Evolutionary conservation across 2,888 invertebrate genomes (phyloP).

Genomic region (Halocaridina rubra): DNA sequence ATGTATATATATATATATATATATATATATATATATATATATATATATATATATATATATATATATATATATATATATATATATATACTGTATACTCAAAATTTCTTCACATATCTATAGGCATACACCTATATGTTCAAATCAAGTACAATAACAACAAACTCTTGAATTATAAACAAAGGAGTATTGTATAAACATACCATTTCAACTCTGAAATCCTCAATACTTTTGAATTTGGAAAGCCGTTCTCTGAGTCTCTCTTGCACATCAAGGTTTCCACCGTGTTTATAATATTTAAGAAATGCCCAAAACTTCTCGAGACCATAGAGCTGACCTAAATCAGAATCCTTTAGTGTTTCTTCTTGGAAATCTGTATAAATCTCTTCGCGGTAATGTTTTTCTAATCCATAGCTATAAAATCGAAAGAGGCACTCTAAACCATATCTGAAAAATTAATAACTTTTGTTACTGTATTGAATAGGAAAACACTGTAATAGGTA

Average conservation of each 20-base stretch:
- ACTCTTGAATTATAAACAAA: too few relatives aligned
- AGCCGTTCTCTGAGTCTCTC: slow-evolving; percentile 79
- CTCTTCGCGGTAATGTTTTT: slow-evolving; percentile 94
- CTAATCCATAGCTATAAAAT: slow-evolving; percentile 97
- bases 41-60: too few relatives aligned
- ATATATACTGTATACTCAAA: too few relatives aligned
- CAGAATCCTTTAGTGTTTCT: slow-evolving; percentile 90
- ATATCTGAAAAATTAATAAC: slow-evolving; percentile 70
- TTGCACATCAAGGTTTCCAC: slow-evolving; percentile 79
- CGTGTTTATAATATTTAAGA: slow-evolving; percentile 93
- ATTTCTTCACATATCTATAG: too few relatives aligned
- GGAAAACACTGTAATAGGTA: too few relatives aligned
- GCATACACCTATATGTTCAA: too few relatives aligned
- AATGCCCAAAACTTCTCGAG: slow-evolving; percentile 99
- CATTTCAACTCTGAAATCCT: slow-evolving; percentile 77
- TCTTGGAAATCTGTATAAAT: slow-evolving; percentile 95
- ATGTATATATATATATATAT: too few relatives aligned
- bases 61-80: too few relatives aligned
- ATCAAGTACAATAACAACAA: too few relatives aligned
- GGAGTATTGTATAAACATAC: slow-evolving; percentile 32
- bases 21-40: too few relatives aligned
- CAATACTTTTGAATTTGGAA: slow-evolving; percentile 84
- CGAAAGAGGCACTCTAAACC: slow-evolving; percentile 84
- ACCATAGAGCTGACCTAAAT: slow-evolving; percentile 94
- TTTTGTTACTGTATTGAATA: too few relatives aligned